These are phyloP conservation scores for Cyclura pinguis DNA, from an alignment of 2,797 vertebrate species.

Conservation along the genomic window DNA sequence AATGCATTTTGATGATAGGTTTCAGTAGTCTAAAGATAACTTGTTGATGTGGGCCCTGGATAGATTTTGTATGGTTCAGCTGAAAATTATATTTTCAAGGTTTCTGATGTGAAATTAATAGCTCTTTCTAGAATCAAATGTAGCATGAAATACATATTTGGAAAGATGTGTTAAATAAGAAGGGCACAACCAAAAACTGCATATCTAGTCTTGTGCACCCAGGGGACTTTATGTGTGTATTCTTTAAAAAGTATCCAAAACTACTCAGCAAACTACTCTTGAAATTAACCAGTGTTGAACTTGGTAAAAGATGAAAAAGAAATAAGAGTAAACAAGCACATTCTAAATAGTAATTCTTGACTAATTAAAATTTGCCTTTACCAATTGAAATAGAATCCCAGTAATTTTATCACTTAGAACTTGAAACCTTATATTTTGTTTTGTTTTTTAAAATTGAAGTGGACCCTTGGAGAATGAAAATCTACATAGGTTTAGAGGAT, in stretches of 20 bases:
- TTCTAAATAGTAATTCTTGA: too few species aligned
- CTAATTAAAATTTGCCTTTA: slow-evolving; percentile 7
- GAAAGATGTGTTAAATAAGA: slow-evolving; percentile 9
- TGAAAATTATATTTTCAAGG: slow-evolving; percentile 8
- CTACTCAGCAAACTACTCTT: not conserved
- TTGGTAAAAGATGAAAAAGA: not conserved
- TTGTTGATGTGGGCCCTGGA: not conserved
- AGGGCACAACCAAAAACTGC: not conserved
- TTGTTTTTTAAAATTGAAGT: not conserved
- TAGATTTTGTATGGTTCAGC: not conserved
- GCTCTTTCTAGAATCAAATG: not conserved
- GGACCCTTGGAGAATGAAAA: not conserved
- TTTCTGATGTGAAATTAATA: not conserved
- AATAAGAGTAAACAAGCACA: not conserved
- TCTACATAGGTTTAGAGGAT: not conserved
- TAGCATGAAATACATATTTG: not conserved
- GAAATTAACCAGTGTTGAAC: not conserved
- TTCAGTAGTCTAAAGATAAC: not conserved
- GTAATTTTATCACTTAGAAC: not conserved
- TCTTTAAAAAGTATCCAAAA: not conserved
- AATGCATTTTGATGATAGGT: not conserved
- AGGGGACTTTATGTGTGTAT: too few species aligned
- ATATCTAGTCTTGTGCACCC: not conserved
- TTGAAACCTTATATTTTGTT: not conserved
- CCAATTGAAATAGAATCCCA: not conserved